Evolutionary conservation across 1,140 invertebrate species (phyloP).

Genomic region (Dreissena polymorpha): DNA sequence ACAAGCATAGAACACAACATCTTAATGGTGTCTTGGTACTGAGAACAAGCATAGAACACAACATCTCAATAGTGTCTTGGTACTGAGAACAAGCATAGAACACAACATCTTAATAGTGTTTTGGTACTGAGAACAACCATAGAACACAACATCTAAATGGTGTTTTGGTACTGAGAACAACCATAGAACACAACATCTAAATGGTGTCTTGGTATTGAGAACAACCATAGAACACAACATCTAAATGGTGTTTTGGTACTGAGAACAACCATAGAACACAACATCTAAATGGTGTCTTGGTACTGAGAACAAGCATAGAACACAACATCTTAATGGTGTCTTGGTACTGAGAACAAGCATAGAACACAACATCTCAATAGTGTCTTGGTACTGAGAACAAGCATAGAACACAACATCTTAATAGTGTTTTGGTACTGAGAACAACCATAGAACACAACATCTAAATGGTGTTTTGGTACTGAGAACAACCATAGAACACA

Average conservation of each 20-base stretch:
- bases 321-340: background rate
- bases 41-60: constrained; percentile 27
- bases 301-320: background rate
- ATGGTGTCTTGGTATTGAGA: background rate
- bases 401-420: background rate
- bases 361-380: background rate
- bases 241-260: background rate
- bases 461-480: background rate
- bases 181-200: background rate
- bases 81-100: constrained; percentile 22
- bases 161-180: background rate
- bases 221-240: background rate
- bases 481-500: background rate
- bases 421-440: background rate
- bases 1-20: background rate
- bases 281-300: background rate
- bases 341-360: background rate
- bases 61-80: constrained; percentile 52
- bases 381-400: background rate
- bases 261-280: background rate
- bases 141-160: background rate
- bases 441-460: background rate
- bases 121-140: constrained; percentile 19
- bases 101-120: background rate
- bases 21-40: constrained; percentile 53